Conservation (phyloP, 1,140 invertebrate genomes). For the Conus betulinus region DNA sequence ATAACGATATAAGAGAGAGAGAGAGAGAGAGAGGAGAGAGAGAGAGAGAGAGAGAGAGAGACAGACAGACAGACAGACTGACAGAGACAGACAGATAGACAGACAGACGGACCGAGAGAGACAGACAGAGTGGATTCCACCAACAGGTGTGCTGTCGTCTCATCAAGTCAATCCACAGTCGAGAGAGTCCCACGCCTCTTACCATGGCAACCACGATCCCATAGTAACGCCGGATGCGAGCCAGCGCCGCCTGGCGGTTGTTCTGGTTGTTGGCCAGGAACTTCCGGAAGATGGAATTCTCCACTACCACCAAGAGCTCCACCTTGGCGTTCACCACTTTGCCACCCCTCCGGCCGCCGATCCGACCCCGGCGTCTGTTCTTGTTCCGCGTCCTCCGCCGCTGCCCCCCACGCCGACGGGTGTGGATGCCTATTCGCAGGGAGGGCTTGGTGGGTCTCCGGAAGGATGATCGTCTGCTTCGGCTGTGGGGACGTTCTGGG, state of each 20-base stretch:
- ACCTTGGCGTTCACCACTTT: conserved; percentile 40
- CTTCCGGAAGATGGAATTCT: conserved; percentile 51
- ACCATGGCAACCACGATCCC: conserved; percentile 56
- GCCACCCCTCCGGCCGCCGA: neutral
- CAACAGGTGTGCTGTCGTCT: too few relatives aligned
- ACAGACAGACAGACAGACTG: too few relatives aligned
- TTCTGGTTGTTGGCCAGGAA: conserved; percentile 39
- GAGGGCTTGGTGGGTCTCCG: neutral
- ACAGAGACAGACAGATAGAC: too few relatives aligned
- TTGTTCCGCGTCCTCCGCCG: neutral
- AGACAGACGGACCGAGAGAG: too few relatives aligned
- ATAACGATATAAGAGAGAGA: too few relatives aligned
- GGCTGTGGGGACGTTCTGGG: neutral
- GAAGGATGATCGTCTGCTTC: neutral
- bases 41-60: neutral
- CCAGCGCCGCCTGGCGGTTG: conserved; percentile 44
- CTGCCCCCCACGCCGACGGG: neutral
- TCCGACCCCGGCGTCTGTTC: neutral
- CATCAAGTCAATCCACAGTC: too few relatives aligned
- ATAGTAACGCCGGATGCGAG: conserved; percentile 47
- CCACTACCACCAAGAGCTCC: conserved; percentile 50
- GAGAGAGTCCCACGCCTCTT: neutral
- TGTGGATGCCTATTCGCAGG: neutral
- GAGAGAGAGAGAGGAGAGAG: neutral
- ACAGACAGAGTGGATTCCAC: too few relatives aligned